A percentile compares a stretch with the other conserved stretches of the same genome.
Conservation (phyloP, 1,140 invertebrate genomes). For the Nephila pilipes region DNA sequence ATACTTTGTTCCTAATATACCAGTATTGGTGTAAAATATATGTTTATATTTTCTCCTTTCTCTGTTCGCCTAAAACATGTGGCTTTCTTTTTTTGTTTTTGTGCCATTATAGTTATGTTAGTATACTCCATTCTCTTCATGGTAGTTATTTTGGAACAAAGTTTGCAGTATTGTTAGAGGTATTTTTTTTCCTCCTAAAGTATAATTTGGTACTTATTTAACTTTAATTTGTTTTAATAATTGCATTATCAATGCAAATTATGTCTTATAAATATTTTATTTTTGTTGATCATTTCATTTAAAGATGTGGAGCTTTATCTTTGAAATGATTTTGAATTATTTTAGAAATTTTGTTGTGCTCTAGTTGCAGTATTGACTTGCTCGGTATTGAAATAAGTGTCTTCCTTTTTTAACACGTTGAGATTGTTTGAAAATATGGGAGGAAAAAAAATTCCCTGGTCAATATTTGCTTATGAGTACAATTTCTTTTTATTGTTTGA, state of each 20-base stretch:
- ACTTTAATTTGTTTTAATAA: neutral
- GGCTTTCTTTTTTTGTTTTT: neutral
- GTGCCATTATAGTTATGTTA: neutral
- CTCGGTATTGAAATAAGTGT: neutral
- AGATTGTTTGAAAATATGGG: neutral
- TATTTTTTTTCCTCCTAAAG: neutral
- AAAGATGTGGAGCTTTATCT: neutral
- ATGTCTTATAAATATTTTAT: neutral
- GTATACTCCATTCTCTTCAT: neutral
- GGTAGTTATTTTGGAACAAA: conserved; percentile 11
- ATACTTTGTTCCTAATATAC: conserved; percentile 72
- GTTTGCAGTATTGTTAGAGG: neutral
- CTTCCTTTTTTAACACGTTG: neutral
- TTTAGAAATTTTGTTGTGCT: neutral
- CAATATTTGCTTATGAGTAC: neutral
- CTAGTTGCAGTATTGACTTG: neutral
- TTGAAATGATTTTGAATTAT: neutral
- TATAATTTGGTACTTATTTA: neutral
- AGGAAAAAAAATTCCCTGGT: neutral
- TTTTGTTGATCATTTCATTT: neutral
- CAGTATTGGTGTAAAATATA: neutral
- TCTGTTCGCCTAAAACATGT: neutral
- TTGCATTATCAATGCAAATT: conserved; percentile 17
- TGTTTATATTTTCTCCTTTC: neutral
- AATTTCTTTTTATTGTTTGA: neutral